Conservation (phyloP, 2,888 invertebrate genomes). For the Nowickia ferox region DNA sequence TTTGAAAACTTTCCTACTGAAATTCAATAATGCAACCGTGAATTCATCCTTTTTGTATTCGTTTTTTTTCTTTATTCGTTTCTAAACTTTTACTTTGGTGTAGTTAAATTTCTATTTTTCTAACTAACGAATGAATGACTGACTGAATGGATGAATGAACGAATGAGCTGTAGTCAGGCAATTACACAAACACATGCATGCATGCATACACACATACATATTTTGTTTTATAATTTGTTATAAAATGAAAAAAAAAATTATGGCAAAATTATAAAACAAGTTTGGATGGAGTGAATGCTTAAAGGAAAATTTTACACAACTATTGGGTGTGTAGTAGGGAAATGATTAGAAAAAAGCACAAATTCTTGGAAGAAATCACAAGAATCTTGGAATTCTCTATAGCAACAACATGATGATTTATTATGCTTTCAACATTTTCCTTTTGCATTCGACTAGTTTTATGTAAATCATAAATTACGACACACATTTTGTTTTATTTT, state of each 20-base stretch:
- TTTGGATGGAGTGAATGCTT: not conserved
- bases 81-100: slow-evolving; percentile 44
- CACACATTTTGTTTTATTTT: slow-evolving; percentile 24
- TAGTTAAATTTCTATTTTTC: slow-evolving; percentile 20
- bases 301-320: slow-evolving; percentile 21
- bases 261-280: not conserved
- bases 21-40: slow-evolving; percentile 28
- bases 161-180: slow-evolving; percentile 48
- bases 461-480: slow-evolving; percentile 35
- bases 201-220: not conserved
- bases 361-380: slow-evolving; percentile 35
- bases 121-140: slow-evolving; percentile 18
- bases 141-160: slow-evolving; percentile 29
- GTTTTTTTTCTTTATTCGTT: slow-evolving; percentile 4
- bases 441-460: slow-evolving; percentile 11
- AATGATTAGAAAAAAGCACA: slow-evolving; percentile 2
- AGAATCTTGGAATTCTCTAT: slow-evolving; percentile 33
- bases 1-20: slow-evolving; percentile 3
- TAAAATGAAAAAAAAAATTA: slow-evolving; percentile 19
- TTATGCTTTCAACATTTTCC: slow-evolving; percentile 10
- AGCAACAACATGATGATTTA: slow-evolving; percentile 4
- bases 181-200: not conserved
- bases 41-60: slow-evolving; percentile 21
- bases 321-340: not conserved
- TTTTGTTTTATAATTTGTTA: slow-evolving; percentile 11